Evolutionary conservation across 2,888 invertebrate genomes (phyloP).

Genomic region (Nymphalis c-album): DNA sequence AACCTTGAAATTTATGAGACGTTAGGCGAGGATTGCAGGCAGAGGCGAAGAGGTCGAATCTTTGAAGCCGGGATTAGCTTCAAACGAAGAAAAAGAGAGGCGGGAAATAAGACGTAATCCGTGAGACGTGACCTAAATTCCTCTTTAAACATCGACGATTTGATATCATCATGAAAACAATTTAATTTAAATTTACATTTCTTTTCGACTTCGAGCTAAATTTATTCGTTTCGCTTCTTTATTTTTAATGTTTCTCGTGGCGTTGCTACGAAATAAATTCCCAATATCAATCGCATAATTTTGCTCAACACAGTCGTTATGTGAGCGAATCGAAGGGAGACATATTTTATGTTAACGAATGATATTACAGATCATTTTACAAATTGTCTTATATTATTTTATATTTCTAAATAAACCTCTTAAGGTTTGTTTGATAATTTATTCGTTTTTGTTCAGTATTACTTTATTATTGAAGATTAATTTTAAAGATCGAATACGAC

Average conservation of each 20-base stretch:
- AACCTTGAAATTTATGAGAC: constrained; percentile 58
- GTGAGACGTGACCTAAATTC: constrained; percentile 78
- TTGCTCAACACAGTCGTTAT: not conserved
- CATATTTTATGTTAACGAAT: too few relatives aligned
- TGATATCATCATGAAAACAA: constrained; percentile 75
- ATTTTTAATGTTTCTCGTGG: constrained; percentile 1
- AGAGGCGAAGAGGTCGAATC: constrained; percentile 61
- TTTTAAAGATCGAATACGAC: too few relatives aligned
- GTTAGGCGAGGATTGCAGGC: constrained; percentile 47
- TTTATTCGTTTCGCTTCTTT: constrained; percentile 40
- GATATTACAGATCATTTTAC: too few relatives aligned
- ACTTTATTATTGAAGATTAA: too few relatives aligned
- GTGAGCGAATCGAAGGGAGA: too few relatives aligned
- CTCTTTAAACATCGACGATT: constrained; percentile 76
- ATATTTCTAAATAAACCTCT: too few relatives aligned
- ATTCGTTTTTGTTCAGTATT: too few relatives aligned
- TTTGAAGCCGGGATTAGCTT: constrained; percentile 76
- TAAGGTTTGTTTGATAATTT: too few relatives aligned
- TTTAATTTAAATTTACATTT: constrained; percentile 69
- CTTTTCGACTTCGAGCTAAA: constrained; percentile 54
- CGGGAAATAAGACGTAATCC: constrained; percentile 79
- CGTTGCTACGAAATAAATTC: not conserved
- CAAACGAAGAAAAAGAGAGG: constrained; percentile 79
- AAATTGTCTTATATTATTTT: too few relatives aligned
- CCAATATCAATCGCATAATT: constrained; percentile 7